Conservation (phyloP, 2,113 vertebrate genomes). For the Neolamprologus modestus region DNA sequence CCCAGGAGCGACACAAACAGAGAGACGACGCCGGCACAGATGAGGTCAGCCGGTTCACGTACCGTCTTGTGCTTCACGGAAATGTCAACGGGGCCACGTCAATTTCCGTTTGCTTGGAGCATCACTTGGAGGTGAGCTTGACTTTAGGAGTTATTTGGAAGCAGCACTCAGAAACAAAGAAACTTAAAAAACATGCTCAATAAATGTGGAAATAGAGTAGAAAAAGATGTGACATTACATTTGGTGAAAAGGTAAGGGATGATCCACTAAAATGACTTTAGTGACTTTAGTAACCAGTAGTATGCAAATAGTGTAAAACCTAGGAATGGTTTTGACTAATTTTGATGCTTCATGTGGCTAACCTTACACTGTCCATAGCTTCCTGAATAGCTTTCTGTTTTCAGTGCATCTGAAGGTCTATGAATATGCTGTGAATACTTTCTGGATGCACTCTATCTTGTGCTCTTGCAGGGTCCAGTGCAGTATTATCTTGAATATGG, state of each 20-base stretch:
- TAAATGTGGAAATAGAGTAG: not conserved
- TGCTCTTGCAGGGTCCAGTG: not conserved
- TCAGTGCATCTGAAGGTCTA: not conserved
- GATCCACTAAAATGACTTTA: not conserved
- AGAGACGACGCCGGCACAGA: not conserved
- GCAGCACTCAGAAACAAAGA: not conserved
- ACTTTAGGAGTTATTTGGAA: not conserved
- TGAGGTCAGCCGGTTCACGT: not conserved
- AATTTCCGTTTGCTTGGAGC: not conserved
- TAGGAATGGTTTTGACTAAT: not conserved
- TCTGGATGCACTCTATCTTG: not conserved
- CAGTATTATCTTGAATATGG: not conserved
- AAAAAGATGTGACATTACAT: not conserved
- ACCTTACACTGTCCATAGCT: not conserved
- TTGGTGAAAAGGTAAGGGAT: not conserved
- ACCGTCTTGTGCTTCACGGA: not conserved
- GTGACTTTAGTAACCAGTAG: not conserved
- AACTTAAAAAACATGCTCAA: not conserved
- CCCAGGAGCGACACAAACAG: not conserved
- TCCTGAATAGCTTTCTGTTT: not conserved
- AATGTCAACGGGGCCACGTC: not conserved
- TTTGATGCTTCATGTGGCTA: not conserved
- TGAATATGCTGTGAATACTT: not conserved
- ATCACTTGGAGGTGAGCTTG: not conserved
- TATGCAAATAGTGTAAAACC: not conserved